A percentile compares a stretch with the other conserved stretches of the same genome.
Evolutionary conservation across 1,140 invertebrate genomes (phyloP).

Genomic region (Drosophila tropicalis): DNA sequence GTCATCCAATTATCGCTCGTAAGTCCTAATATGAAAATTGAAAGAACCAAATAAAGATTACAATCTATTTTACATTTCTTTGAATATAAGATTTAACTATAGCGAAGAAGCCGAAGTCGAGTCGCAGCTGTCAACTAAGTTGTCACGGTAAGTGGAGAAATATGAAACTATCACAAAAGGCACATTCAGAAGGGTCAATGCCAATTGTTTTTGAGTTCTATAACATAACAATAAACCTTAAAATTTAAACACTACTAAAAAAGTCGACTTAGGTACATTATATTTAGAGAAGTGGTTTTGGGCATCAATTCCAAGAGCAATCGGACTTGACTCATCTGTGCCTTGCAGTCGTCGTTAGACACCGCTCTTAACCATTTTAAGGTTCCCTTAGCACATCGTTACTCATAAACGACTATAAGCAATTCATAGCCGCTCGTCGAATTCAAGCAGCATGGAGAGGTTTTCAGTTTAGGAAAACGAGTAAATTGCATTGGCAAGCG

Average conservation of each 20-base stretch:
- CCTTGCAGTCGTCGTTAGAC: no score
- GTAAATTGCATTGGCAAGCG: constrained; percentile 4
- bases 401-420: constrained; percentile 45
- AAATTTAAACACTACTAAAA: no score
- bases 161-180: neutral
- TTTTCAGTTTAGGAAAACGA: neutral
- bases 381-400: constrained; percentile 23
- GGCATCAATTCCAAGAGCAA: no score
- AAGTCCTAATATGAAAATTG: neutral
- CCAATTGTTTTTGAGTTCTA: no score
- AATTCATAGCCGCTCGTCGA: constrained; percentile 56
- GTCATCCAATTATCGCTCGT: neutral
- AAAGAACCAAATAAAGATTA: neutral
- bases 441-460: constrained; percentile 51
- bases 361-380: no score
- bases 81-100: neutral
- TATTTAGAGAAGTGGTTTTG: no score
- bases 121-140: neutral
- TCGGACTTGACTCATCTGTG: no score
- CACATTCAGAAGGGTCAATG: no score
- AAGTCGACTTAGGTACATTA: no score
- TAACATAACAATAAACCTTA: no score
- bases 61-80: no score
- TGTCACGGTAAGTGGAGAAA: constrained; percentile 17
- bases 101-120: neutral